A percentile compares a stretch with the other conserved stretches of the same genome.
These are phyloP conservation scores for Cassiopea xamachana DNA, from an alignment of 30 jellyfish, hydroid and myxozoan genomes.

Conservation along the genomic window DNA sequence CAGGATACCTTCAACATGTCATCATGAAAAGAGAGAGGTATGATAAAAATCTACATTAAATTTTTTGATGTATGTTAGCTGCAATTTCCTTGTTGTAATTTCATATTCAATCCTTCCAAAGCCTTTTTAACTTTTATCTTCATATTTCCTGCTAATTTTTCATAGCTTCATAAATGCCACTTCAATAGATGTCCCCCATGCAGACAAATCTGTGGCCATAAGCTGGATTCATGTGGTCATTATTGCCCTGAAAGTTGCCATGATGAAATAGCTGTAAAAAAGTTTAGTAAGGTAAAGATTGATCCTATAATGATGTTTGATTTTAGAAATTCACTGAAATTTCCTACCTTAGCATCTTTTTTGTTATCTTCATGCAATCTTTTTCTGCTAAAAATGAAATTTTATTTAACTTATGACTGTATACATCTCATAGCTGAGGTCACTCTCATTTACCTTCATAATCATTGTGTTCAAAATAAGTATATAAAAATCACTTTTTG, in stretches of 20 bases:
- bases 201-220: constrained; percentile 60
- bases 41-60: no score
- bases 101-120: no score
- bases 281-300: constrained; percentile 13
- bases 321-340: neutral
- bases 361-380: no score
- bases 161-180: constrained; percentile 84
- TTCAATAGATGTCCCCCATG: constrained; percentile 83
- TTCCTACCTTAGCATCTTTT: neutral
- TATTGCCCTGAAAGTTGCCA: constrained; percentile 80
- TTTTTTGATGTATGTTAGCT: no score
- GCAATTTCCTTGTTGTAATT: no score
- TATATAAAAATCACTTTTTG: no score
- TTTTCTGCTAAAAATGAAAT: no score
- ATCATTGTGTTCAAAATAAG: no score
- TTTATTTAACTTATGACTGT: no score
- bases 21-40: constrained; percentile 84
- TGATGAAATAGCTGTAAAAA: constrained; percentile 68
- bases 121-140: neutral
- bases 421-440: no score
- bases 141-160: neutral
- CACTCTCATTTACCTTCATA: no score
- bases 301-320: neutral
- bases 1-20: constrained; percentile 89
- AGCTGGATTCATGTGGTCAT: constrained; percentile 67